Base-by-base conservation (phyloP, 2,888 invertebrate species). In the Sarcophaga variegata region DNA sequence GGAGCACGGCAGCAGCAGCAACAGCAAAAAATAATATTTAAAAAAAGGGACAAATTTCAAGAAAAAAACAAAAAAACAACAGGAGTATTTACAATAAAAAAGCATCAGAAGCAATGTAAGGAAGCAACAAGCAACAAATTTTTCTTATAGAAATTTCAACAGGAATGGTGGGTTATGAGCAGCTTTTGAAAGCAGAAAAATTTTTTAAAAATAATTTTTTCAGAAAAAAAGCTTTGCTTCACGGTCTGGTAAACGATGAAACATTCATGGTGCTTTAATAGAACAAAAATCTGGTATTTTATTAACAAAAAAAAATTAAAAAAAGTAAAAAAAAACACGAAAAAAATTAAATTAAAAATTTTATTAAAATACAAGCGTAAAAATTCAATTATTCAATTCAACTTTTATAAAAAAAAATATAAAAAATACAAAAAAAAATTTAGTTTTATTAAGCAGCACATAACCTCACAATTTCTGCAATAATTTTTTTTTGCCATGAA, bases 381-480 rank as follows among this genome's bases (percentile, higher is more conserved):
- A 88, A 86, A 88, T 88, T 86, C 86, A 88, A 86, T 88, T 88
- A 88, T 79, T 37, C 0, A 37, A 37, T 37, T 2, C 37, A 10
- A 4, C 3, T 67, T 76, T 79, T 74, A 71, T 54, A n/a, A 66
- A 64, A 37, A 37, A 59, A 76, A 11, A 14, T 45, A 77, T 5
- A 67, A 4, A 72, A 69, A 67, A 74, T 49, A 4, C 14, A 49
- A 49, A 49, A 49, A 37, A 37, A 37, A 37, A 8, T 37, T 37
- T 10, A 37, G 10, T 37, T 37, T 37, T 37, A 37, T 37, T 37
- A 37, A 37, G 37, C 37, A 8, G 37, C 37, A 37, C 37, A 37
- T 37, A 37, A 37, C 37, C 37, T 37, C 37, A 37, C 37, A 37
- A 37, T 37, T 37, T 37, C 37, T 37, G 1, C 2, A 0, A 37